Conservation (phyloP, 2,113 vertebrate species). For the Rhombomys opimus region DNA sequence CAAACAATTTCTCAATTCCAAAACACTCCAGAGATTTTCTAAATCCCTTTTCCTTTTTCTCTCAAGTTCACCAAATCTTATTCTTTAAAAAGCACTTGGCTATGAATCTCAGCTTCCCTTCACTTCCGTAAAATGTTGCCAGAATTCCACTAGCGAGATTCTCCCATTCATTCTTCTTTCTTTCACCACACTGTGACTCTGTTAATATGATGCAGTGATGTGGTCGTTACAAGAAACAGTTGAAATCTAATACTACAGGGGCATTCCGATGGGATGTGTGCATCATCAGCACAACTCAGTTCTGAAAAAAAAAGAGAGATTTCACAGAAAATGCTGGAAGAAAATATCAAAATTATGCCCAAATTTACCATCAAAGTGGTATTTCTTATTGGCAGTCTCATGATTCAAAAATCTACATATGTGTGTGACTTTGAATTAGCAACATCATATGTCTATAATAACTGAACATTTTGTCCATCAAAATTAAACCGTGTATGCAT, state of each 20-base stretch:
- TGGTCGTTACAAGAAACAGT: neutral
- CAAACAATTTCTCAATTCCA: neutral
- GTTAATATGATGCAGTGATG: neutral
- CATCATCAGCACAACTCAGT: neutral
- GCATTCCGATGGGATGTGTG: no score
- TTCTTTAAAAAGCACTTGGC: neutral
- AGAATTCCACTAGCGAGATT: neutral
- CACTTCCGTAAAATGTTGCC: neutral
- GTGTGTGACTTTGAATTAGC: conserved; percentile 21
- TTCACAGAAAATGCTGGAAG: neutral
- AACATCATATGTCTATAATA: neutral
- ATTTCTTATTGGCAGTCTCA: neutral
- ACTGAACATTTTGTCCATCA: conserved; percentile 3
- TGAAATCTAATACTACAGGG: neutral
- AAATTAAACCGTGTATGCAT: neutral
- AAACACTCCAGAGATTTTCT: neutral
- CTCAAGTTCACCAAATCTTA: neutral
- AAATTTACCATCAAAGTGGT: neutral
- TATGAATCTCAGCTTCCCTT: neutral
- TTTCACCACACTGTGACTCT: neutral
- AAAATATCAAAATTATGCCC: neutral
- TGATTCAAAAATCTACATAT: conserved; percentile 13
- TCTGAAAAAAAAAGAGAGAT: neutral
- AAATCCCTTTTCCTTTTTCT: neutral
- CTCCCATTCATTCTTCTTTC: neutral